These are phyloP conservation scores for Arbacia lixula DNA, from an alignment of 53 echinoderm and acorn worm species.

Conservation along the genomic window DNA sequence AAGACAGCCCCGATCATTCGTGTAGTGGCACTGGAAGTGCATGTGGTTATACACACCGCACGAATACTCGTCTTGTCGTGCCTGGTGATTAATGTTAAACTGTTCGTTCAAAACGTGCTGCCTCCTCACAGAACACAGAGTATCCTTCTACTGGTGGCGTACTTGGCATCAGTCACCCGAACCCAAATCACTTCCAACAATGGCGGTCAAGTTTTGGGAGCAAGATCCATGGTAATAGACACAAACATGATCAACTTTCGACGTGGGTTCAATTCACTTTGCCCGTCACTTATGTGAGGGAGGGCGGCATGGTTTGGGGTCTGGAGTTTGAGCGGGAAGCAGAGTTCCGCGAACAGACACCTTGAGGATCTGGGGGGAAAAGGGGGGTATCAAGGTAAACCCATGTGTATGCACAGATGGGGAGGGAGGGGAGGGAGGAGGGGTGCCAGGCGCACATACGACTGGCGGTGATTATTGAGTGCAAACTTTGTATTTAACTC, in stretches of 20 bases:
- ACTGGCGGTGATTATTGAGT: too few relatives aligned
- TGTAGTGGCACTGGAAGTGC: too few relatives aligned
- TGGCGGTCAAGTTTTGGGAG: conserved; percentile 26
- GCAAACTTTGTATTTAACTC: too few relatives aligned
- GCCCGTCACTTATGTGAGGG: conserved; percentile 8
- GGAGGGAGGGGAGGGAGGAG: too few relatives aligned
- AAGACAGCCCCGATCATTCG: too few relatives aligned
- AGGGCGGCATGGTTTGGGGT: too few relatives aligned
- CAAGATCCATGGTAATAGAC: conserved; percentile 35
- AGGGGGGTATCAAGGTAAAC: not conserved
- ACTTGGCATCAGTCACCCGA: conserved; percentile 15
- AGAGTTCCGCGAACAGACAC: not conserved
- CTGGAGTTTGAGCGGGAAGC: conserved; percentile 31
- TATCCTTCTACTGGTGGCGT: conserved; percentile 9
- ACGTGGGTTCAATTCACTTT: conserved; percentile 28
- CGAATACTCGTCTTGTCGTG: too few relatives aligned
- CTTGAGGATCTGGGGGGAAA: not conserved
- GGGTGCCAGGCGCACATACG: too few relatives aligned
- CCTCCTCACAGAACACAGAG: not conserved
- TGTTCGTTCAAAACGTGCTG: conserved; percentile 15
- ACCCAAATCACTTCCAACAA: conserved; percentile 16
- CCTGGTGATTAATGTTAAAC: too few relatives aligned
- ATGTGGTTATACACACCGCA: too few relatives aligned
- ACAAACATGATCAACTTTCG: conserved; percentile 35
- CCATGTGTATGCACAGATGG: too few relatives aligned